Percentiles rank a stretch among this genome's conserved stretches.
Evolutionary conservation across 2,888 invertebrate species (phyloP).

Genomic region (Hoplodrina blanda): DNA sequence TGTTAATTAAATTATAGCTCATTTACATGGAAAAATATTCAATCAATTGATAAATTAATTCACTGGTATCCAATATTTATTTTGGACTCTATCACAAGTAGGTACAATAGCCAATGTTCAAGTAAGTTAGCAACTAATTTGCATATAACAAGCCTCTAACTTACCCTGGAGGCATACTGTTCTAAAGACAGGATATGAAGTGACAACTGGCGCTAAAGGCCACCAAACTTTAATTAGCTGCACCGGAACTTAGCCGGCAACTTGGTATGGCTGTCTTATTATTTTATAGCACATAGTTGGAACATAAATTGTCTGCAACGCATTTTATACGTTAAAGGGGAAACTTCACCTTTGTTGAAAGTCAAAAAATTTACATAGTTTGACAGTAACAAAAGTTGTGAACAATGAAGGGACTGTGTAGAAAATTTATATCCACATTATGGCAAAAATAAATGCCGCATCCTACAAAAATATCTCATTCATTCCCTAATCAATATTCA

Average conservation of each 20-base stretch:
- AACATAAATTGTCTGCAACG: slow-evolving; percentile 47
- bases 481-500: slow-evolving; percentile 46
- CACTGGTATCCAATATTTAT: neutral
- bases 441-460: neutral
- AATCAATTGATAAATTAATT: neutral
- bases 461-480: slow-evolving; percentile 21
- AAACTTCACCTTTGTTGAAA: slow-evolving; percentile 46
- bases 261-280: slow-evolving; percentile 47
- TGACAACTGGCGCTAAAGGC: slow-evolving; percentile 77
- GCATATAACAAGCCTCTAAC: slow-evolving; percentile 60
- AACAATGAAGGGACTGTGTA: slow-evolving; percentile 13
- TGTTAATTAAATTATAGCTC: slow-evolving; percentile 33
- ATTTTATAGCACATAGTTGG: slow-evolving; percentile 52
- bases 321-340: slow-evolving; percentile 35
- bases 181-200: slow-evolving; percentile 74
- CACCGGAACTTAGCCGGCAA: slow-evolving; percentile 60
- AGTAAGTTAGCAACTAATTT: slow-evolving; percentile 69
- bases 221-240: slow-evolving; percentile 79
- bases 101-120: slow-evolving; percentile 26
- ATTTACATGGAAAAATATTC: slow-evolving; percentile 20
- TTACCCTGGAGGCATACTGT: slow-evolving; percentile 53
- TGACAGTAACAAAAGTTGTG: slow-evolving; percentile 45
- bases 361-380: slow-evolving; percentile 37
- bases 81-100: neutral
- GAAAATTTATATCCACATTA: slow-evolving; percentile 1